Evolutionary conservation across 1,140 invertebrate species (phyloP).

Genomic region (Wiebesia pumilae): DNA sequence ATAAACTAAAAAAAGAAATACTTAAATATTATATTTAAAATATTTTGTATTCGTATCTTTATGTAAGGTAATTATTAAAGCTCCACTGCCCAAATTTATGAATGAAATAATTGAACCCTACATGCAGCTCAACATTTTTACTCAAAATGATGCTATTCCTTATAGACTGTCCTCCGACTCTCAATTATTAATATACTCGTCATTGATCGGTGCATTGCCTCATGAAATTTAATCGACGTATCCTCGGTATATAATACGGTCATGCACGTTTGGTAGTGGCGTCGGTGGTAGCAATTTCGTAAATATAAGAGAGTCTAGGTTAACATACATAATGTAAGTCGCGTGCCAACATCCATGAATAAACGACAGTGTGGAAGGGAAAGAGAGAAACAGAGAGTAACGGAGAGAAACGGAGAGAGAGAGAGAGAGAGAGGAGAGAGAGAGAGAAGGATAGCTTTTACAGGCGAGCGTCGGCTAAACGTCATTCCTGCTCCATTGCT

Average conservation of each 20-base stretch:
- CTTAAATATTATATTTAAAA: conserved; percentile 18
- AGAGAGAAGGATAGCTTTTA: conserved; percentile 11
- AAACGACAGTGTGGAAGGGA: conserved; percentile 44
- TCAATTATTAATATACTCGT: conserved; percentile 43
- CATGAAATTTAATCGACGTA: conserved; percentile 49
- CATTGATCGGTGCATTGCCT: conserved; percentile 35
- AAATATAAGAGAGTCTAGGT: conserved; percentile 42
- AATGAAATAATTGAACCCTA: neutral
- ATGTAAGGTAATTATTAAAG: conserved; percentile 13
- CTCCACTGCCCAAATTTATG: conserved; percentile 17
- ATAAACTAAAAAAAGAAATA: neutral
- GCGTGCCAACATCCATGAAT: conserved; percentile 61
- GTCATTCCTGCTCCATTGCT: conserved; percentile 18
- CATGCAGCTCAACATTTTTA: neutral
- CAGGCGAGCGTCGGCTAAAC: conserved; percentile 16
- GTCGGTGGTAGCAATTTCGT: conserved; percentile 41
- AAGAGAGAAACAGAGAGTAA: conserved; percentile 11
- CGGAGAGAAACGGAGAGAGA: neutral
- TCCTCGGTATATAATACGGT: conserved; percentile 3
- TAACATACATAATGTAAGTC: conserved; percentile 60
- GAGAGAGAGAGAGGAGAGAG: neutral
- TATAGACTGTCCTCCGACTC: conserved; percentile 24
- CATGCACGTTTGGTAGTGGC: conserved; percentile 1
- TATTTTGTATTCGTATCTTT: neutral
- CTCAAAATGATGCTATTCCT: conserved; percentile 5